These are phyloP conservation scores for Sebastolobus altivelis DNA, from an alignment of 2,797 vertebrate species.

Conservation along the genomic window DNA sequence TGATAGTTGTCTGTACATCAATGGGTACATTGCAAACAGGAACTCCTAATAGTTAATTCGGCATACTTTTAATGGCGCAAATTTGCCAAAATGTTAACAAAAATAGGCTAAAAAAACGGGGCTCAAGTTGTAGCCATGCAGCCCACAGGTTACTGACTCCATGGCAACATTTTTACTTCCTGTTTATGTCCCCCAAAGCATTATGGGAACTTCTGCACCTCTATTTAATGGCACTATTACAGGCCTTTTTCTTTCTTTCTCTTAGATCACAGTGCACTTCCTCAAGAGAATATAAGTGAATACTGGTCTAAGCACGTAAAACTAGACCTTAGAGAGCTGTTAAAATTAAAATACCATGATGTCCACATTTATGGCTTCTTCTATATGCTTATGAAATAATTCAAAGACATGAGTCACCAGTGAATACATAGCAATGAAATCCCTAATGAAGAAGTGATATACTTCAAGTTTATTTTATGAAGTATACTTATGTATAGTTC, in stretches of 20 bases:
- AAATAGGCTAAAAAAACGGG: not conserved
- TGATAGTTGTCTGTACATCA: not conserved
- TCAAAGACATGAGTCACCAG: not conserved
- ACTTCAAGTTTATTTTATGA: no score
- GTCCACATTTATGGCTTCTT: conserved; percentile 1
- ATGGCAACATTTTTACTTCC: not conserved
- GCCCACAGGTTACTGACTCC: not conserved
- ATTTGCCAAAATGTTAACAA: not conserved
- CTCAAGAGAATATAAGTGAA: conserved; percentile 26
- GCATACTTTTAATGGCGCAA: not conserved
- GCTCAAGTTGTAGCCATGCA: not conserved
- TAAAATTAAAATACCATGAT: conserved; percentile 11
- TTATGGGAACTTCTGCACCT: conserved; percentile 11
- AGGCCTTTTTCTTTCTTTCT: conserved; percentile 2
- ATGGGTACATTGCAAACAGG: not conserved
- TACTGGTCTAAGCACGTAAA: conserved; percentile 5
- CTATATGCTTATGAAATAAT: not conserved
- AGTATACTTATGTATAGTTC: no score
- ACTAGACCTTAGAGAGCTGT: conserved; percentile 24
- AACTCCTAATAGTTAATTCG: not conserved
- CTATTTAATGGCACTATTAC: conserved; percentile 27
- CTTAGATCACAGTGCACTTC: conserved; percentile 4
- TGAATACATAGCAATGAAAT: conserved; percentile 10
- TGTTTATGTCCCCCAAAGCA: not conserved
- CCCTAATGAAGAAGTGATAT: fast-evolving